A percentile compares a stretch with the other conserved stretches of the same genome.
These are phyloP conservation scores for Sarcophaga variegata DNA, from an alignment of 2,888 invertebrate species.

Conservation along the genomic window DNA sequence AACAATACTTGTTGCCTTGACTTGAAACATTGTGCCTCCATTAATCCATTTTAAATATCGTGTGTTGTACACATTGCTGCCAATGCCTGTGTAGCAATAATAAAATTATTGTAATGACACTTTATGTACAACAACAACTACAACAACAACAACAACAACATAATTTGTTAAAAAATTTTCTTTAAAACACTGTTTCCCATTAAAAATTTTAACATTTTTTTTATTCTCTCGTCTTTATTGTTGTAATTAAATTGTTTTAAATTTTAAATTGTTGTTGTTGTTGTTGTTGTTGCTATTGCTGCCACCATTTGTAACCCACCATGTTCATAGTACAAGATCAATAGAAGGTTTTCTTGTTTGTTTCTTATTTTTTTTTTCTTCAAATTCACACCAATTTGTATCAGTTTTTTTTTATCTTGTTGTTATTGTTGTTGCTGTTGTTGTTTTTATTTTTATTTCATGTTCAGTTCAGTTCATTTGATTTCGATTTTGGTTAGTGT, in stretches of 20 bases:
- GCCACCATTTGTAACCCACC: slow-evolving; percentile 29
- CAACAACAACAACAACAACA: too few relatives aligned
- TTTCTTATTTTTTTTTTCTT: slow-evolving; percentile 13
- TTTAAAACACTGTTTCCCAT: too few relatives aligned
- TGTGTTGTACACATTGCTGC: too few relatives aligned
- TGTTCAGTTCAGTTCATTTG: background rate
- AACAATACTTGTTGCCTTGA: too few relatives aligned
- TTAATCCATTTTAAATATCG: too few relatives aligned
- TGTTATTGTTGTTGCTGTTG: background rate
- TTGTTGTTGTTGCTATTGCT: slow-evolving; percentile 45
- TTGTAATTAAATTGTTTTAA: background rate
- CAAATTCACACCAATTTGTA: slow-evolving; percentile 63
- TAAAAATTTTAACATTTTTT: background rate
- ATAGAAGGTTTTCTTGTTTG: slow-evolving; percentile 42
- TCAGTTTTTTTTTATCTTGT: slow-evolving; percentile 12
- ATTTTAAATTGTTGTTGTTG: slow-evolving; percentile 14
- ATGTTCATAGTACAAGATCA: slow-evolving; percentile 63
- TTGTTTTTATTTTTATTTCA: slow-evolving; percentile 22
- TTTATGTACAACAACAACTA: too few relatives aligned
- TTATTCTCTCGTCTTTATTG: background rate
- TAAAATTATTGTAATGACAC: too few relatives aligned
- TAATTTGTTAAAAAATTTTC: too few relatives aligned
- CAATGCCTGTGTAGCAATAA: too few relatives aligned
- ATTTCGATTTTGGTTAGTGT: slow-evolving; percentile 24
- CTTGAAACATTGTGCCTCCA: too few relatives aligned